Evolutionary conservation across 2,797 vertebrate genomes (phyloP), one percentile per base, ranked within the genome.

Genomic region (Lepus townsendii): DNA sequence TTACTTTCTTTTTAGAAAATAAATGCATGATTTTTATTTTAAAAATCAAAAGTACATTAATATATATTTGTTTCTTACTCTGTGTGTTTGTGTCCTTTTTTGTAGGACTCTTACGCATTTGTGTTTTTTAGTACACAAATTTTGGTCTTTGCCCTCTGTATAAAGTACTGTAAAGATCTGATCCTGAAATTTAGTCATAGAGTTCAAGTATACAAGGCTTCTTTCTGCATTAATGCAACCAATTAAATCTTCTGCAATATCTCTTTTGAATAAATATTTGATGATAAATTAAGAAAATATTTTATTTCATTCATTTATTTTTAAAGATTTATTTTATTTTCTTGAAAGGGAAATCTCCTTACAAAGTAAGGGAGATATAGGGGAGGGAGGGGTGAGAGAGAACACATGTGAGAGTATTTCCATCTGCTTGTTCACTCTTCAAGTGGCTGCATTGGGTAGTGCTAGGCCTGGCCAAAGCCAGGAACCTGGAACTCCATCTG

Each of bases 1-100:
- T 88, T 94, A 27, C 47, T 80, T 78, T 88, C 12, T 52, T 87
- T 5, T 57, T 35, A 63, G 20, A 84, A 84, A 91, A 30, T n/a
- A 92, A 92, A 72, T 68, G 0, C 13, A 7, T 88, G 24, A 54
- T 76, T 92, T 94, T 92, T 90, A 35, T 85, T 96, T 95, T 90
- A 68, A 24, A 95, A 88, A 16, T 88, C 42, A 95, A 38, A 88
- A 69, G 17, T 12, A 76, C 19, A 75, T 75, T 65, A 77, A 42
- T 63, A 84, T 72, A 32, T 42, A 26, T 50, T 69, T 32, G 68
- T 80, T 66, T 60, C 9, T 57, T 83, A 5, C 57, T 71, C 16
- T 50, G 8, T 60, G 27, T 76, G 20, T 71, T 35, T 47, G 60
- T 50, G 32, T 38, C 47, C 24, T 85, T 68, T 86, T 76, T 32